Evolutionary conservation across 2,113 vertebrate genomes (phyloP), one percentile per base, ranked within the genome.

Genomic region (Cyanocitta stelleri): DNA sequence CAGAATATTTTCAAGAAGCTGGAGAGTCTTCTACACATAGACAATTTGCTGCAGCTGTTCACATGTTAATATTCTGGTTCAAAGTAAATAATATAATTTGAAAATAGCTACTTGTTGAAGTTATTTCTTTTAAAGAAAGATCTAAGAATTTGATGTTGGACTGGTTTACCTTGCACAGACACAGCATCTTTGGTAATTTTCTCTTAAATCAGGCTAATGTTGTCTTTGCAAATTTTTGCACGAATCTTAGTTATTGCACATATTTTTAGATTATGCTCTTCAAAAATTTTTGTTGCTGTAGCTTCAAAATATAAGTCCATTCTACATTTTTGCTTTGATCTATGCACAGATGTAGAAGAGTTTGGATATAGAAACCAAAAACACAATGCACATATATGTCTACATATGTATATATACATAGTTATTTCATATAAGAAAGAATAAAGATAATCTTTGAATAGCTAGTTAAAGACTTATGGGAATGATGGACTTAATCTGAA

Each of bases 241-340:
- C 1, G 3, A 69, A 58, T 49, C 3, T 67, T 59, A 18, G 7
- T 5, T 59, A n/a, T 37, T 49, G 15, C 11, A 19, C 1, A 1
- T n/a, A 44, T 23, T 89, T 74, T 69, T 43, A 49, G 10, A 46
- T 51, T 27, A 41, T 8, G 26, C 3, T 35, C 5, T 48, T 51
- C 7, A 55, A 93, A 83, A 85, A 10, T 1, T 4, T 33, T 61
- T 52, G 24, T 22, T 41, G 13, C 5, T 68, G 5, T 55, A 55
- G 2, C 30, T 68, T 20, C 13, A 63, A 92, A 86, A 51, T 72
- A 67, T 8, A 74, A 69, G 39, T 51, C 1, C 2, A 29, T 63
- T 85, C 44, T 35, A 52, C 2, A 16, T 43, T 64, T 81, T 67
- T 88, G 4, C 43, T 76, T 84, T 30, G 19, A 33, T 56, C 18